A percentile compares a stretch with the other conserved stretches of the same genome.
phyloP scores from a whole-genome alignment of 2,113 vertebrate species.

The Larimichthys crocea region DNA sequence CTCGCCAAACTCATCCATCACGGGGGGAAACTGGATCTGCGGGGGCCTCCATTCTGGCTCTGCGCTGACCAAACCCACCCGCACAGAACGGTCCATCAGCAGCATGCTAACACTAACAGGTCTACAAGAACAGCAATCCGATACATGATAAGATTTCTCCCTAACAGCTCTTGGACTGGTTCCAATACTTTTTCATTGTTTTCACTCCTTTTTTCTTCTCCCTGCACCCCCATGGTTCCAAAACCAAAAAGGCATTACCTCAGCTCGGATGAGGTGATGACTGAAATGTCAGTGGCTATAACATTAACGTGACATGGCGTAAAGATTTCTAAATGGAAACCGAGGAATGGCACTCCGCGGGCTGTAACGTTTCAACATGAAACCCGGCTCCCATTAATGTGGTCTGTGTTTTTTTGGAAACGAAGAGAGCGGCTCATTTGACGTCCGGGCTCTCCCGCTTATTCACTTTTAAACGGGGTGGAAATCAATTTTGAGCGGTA shows the following conservation, averaged over 20 bases:
- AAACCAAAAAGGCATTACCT: slow-evolving; percentile 58
- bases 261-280: slow-evolving; percentile 65
- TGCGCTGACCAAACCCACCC: slow-evolving; percentile 58
- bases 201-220: slow-evolving; percentile 22
- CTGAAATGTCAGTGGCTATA: slow-evolving; percentile 63
- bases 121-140: slow-evolving; percentile 49
- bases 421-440: slow-evolving; percentile 30
- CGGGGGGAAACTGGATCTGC: slow-evolving; percentile 77
- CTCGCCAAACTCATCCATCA: slow-evolving; percentile 80
- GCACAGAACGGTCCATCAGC: slow-evolving; percentile 59
- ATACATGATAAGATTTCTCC: slow-evolving; percentile 61
- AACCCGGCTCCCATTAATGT: slow-evolving; percentile 54
- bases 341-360: slow-evolving; percentile 23
- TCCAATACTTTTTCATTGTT: slow-evolving; percentile 63
- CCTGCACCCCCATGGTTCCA: slow-evolving; percentile 22
- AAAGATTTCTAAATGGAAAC: slow-evolving; percentile 60
- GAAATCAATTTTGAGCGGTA: slow-evolving; percentile 44
- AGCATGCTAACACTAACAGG: slow-evolving; percentile 66
- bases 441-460: slow-evolving; percentile 16
- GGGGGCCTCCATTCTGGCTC: slow-evolving; percentile 67
- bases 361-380: slow-evolving; percentile 47
- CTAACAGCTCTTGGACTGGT: slow-evolving; percentile 53
- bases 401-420: slow-evolving; percentile 44
- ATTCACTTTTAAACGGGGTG: slow-evolving; percentile 22
- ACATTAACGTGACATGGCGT: slow-evolving; percentile 62